These are phyloP conservation scores for Trachelus stipa DNA, from an alignment of 2,888 invertebrate species.

Conservation along the genomic window DNA sequence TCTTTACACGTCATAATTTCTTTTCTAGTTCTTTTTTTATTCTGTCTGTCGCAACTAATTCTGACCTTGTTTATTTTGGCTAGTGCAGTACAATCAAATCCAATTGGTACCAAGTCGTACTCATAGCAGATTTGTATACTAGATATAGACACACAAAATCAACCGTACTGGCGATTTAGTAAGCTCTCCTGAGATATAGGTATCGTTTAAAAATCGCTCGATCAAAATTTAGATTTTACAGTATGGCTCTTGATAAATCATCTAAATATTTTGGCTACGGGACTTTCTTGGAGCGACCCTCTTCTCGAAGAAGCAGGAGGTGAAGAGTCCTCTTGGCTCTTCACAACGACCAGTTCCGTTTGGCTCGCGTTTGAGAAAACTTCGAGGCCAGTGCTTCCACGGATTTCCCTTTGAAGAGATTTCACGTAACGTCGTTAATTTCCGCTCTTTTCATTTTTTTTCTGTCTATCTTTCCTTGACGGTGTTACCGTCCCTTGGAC, in stretches of 20 bases:
- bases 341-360: constrained; percentile 39
- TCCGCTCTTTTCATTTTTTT: background rate
- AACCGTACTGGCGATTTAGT: background rate
- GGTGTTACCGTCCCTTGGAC: background rate
- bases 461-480: background rate
- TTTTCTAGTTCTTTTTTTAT: background rate
- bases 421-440: background rate
- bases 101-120: background rate
- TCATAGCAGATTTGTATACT: background rate
- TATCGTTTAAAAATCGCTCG: constrained; percentile 1
- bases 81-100: background rate
- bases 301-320: constrained; percentile 10
- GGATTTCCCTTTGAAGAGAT: background rate
- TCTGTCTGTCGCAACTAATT: background rate
- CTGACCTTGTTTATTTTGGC: background rate
- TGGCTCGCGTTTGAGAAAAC: constrained; percentile 29
- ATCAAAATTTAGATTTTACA: constrained; percentile 9
- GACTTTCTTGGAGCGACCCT: constrained; percentile 37
- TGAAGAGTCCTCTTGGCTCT: constrained; percentile 15
- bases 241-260: constrained; percentile 31
- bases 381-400: constrained; percentile 12
- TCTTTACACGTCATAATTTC: background rate
- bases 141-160: background rate
- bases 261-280: constrained; percentile 51
- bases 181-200: background rate